Evolutionary conservation across 2,113 vertebrate species (phyloP).

Genomic region (Condylura cristata): DNA sequence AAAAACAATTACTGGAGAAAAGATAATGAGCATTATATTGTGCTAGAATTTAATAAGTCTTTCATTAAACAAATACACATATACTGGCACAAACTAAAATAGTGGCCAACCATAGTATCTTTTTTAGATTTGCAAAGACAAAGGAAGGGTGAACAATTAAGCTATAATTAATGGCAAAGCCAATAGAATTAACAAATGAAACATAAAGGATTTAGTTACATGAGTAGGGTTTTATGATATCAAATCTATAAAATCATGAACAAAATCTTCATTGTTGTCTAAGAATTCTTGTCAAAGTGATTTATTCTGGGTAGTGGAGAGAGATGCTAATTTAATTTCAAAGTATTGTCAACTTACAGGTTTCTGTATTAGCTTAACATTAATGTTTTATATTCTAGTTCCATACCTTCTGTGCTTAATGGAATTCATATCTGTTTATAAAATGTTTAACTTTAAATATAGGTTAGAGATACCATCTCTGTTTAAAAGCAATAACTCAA

Average conservation of each 20-base stretch:
- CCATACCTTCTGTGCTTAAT: not conserved
- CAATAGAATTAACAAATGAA: not conserved
- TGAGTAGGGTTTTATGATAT: not conserved
- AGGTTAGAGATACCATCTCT: not conserved
- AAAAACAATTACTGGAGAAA: not conserved
- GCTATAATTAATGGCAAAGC: not conserved
- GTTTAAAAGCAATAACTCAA: not conserved
- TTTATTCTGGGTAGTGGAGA: not conserved
- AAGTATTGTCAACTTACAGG: not conserved
- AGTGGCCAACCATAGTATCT: not conserved
- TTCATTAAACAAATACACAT: not conserved
- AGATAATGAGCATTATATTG: not conserved
- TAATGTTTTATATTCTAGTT: not conserved
- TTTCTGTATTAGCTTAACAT: not conserved
- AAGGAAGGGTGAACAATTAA: not conserved
- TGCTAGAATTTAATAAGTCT: not conserved
- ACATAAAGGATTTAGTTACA: not conserved
- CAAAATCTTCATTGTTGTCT: not conserved
- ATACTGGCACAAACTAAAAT: not conserved
- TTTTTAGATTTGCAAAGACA: not conserved
- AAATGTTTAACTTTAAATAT: slow-evolving; percentile 18
- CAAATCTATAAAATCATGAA: not conserved
- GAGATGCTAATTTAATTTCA: not conserved
- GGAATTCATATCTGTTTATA: not conserved
- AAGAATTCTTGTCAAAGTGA: not conserved